Percentiles rank a stretch among this genome's conserved stretches.
Conservation (phyloP, 1,140 invertebrate species). For the Anastatus disparis region DNA sequence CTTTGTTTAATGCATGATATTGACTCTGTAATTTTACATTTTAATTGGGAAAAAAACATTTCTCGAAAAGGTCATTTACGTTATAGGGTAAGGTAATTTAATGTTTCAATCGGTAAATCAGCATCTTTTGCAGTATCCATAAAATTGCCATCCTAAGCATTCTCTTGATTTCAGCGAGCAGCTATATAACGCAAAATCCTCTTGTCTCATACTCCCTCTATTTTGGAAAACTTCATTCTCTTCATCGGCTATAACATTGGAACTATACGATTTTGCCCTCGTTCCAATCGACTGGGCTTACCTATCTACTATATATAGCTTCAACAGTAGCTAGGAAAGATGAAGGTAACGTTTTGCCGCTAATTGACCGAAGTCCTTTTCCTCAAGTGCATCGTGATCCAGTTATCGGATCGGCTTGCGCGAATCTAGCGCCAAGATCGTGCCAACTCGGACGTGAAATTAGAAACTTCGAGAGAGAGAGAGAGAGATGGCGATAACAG, state of each 20-base stretch:
- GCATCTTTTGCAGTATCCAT: not conserved
- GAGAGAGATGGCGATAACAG: not conserved
- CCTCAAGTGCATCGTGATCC: not conserved
- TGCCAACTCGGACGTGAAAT: constrained; percentile 27
- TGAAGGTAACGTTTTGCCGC: too few relatives aligned
- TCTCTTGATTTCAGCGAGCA: not conserved
- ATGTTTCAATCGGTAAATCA: too few relatives aligned
- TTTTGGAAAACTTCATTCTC: too few relatives aligned
- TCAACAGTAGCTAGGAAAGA: too few relatives aligned
- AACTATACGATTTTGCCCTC: not conserved
- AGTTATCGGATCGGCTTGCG: not conserved
- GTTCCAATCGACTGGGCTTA: constrained; percentile 8
- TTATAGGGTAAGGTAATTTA: too few relatives aligned
- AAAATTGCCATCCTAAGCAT: not conserved
- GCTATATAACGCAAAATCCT: too few relatives aligned
- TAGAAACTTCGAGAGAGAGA: constrained; percentile 21
- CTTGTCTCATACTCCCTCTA: too few relatives aligned
- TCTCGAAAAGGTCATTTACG: too few relatives aligned
- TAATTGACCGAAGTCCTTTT: constrained; percentile 26
- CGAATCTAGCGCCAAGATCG: not conserved
- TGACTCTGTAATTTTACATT: too few relatives aligned
- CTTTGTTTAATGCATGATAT: too few relatives aligned
- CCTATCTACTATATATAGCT: too few relatives aligned
- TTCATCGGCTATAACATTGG: not conserved
- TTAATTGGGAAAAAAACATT: too few relatives aligned